Conservation (phyloP, 2,888 invertebrate genomes). For the Hyalella azteca region DNA sequence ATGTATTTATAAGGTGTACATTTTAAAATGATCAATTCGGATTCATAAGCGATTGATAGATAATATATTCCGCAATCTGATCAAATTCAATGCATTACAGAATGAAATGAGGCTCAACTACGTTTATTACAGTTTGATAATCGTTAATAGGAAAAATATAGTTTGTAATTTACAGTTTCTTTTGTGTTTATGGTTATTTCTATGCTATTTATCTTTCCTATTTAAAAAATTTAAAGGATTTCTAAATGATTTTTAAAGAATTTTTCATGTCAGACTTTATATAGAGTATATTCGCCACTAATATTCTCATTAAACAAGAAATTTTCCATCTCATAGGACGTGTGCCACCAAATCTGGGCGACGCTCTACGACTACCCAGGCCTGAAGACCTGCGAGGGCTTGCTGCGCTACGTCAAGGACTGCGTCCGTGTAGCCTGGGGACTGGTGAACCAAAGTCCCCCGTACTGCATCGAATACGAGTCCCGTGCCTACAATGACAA, state of each 20-base stretch:
- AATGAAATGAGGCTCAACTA: no score
- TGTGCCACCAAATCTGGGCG: conserved; percentile 76
- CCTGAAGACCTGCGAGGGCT: conserved; percentile 76
- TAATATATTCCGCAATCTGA: no score
- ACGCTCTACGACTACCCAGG: conserved; percentile 94
- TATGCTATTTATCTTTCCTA: no score
- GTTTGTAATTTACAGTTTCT: no score
- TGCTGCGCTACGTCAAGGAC: conserved; percentile 80
- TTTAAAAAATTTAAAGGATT: neutral
- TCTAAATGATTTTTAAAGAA: neutral
- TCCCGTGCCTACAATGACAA: conserved; percentile 71
- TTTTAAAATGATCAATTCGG: no score
- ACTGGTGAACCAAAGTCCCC: conserved; percentile 73
- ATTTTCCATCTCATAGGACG: conserved; percentile 65
- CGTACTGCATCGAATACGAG: conserved; percentile 67
- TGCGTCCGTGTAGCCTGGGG: conserved; percentile 89
- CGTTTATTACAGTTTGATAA: no score
- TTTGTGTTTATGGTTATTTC: no score
- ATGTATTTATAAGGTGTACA: no score
- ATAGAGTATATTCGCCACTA: conserved; percentile 37
- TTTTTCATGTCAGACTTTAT: conserved; percentile 18
- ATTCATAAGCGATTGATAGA: no score
- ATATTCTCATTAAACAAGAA: no score
- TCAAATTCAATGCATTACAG: no score
- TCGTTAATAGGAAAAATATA: no score